Base-by-base conservation (phyloP, 2,113 vertebrate species). In the Pteronura brasiliensis region DNA sequence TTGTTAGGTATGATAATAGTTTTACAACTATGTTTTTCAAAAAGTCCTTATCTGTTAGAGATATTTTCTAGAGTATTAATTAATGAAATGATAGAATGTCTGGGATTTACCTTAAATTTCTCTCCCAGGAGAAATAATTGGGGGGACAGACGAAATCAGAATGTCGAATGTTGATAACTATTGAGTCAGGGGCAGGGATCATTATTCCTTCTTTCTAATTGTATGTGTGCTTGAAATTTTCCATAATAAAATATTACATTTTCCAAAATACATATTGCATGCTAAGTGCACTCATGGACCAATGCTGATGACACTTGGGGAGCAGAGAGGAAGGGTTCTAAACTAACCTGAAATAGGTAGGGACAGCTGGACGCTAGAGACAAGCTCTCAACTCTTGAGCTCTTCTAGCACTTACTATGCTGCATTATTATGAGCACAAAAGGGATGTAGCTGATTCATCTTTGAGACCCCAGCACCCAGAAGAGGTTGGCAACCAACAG, bases 51-150 rank as follows among this genome's bases (percentile, higher is more conserved):
- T 14, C 36, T 67, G 29, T 82, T 82, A 83, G 13, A 84, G 47
- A 67, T 44, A 57, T 29, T 52, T 42, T 31, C 27, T n/a, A 21
- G 71, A 71, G n/a, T 61, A 83, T 44, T 57, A 77, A 25, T 90
- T 36, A 90, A 59, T 34, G 6, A 65, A 65, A 83, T 72, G 42
- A 88, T 69, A n/a, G 8, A 31, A 7, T 47, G 34, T n/a, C 61
- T 83, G 12, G 25, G 61, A 93, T 49, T 88, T 95, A 31, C 39
- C 87, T 91, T 81, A 49, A 82, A 83, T 92, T 88, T 95, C 42
- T 92, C n/a, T 77, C 72, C 18, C 14, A 59, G 6, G 9, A 89
- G 96, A 95, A 86, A 57, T 57, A 92, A 74, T 10, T 93, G n/a
- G 29, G 61, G 21, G 23, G 27, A 23, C 36, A 94, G 36, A 87